Base-by-base conservation (phyloP, 1,140 invertebrate species). In the Cepaea nemoralis region DNA sequence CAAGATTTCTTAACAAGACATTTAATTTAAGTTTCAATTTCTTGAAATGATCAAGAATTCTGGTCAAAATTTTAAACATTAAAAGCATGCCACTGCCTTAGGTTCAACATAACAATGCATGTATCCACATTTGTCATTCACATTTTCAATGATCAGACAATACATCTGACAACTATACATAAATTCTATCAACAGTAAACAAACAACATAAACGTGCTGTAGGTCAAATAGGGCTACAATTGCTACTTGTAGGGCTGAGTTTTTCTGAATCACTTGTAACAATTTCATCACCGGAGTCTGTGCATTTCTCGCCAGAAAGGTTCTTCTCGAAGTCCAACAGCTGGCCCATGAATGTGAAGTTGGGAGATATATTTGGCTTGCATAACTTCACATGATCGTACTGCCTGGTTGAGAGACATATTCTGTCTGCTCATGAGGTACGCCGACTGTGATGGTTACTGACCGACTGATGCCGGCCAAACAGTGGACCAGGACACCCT, bases 271-370 rank as follows among this genome's bases (percentile, higher is more conserved):
- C 78, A 55, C 78, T 80, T 2, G 69, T 71, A 0, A 80, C 33
- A 67, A 0, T 71, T 31, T 80, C 78, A 45, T 80, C 69, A 0
- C 69, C 66, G 24, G 66, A 71, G 33, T 80, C 69, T 19, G 31
- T n/a, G 24, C n/a, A 2, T 48, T 73, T 82, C n/a, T 80, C 66
- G n/a, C 24, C 66, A n/a, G 79, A 63, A 14, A 90, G 84, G 37
- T 82, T 83, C 76, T 86, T 85, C 83, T 99, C 97, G 91, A 97
- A 98, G 87, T 95, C 96, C 89, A 97, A 94, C 84, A 99, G 93
- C 90, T 99, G 97, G 40, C 97, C 95, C 97, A 99, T 98, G 91
- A 99, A 99, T 92, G 98, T 97, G 92, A 99, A 98, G 93, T 99
- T 99, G 74, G 96, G 97, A 81, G 96, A 96, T 83, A 98, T 96